A percentile compares a stretch with the other conserved stretches of the same genome.
Conservation (phyloP, 2,888 invertebrate species). For the Orthonychiurus folsomi region DNA sequence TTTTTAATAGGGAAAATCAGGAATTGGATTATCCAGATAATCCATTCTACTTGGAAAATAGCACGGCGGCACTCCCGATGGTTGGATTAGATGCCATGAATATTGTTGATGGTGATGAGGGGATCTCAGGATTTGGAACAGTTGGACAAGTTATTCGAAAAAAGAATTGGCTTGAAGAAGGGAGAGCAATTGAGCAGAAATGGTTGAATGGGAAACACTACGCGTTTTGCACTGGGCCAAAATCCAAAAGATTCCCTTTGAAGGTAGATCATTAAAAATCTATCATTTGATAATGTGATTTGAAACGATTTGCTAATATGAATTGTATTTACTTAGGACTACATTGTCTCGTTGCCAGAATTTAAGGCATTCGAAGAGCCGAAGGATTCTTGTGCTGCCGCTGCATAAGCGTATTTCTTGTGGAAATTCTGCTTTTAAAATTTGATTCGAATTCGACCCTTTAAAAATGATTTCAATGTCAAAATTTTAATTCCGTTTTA, state of each 20-base stretch:
- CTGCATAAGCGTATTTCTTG: background rate
- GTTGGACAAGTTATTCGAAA: conserved; percentile 24
- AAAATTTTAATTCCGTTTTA: no score
- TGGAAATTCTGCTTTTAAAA: background rate
- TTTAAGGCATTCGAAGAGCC: background rate
- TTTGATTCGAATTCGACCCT: background rate
- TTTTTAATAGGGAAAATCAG: conserved; percentile 15
- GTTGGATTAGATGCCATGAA: conserved; percentile 25
- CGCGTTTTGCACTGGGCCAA: conserved; percentile 26
- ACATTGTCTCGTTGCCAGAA: background rate
- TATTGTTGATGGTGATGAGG: conserved; percentile 16
- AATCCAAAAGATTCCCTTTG: conserved; percentile 21
- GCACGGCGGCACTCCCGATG: conserved; percentile 13
- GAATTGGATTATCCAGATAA: conserved; percentile 14
- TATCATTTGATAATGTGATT: background rate
- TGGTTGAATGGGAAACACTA: conserved; percentile 31
- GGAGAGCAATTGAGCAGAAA: conserved; percentile 19
- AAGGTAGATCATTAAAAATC: conserved; percentile 18
- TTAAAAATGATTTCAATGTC: no score
- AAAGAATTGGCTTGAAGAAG: conserved; percentile 16
- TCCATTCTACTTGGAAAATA: conserved; percentile 17
- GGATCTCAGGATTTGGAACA: conserved; percentile 6
- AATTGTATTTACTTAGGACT: background rate
- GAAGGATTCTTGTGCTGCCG: background rate
- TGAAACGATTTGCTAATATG: background rate